Conservation (phyloP, 2,113 vertebrate genomes). For the Chinchilla lanigera region DNA sequence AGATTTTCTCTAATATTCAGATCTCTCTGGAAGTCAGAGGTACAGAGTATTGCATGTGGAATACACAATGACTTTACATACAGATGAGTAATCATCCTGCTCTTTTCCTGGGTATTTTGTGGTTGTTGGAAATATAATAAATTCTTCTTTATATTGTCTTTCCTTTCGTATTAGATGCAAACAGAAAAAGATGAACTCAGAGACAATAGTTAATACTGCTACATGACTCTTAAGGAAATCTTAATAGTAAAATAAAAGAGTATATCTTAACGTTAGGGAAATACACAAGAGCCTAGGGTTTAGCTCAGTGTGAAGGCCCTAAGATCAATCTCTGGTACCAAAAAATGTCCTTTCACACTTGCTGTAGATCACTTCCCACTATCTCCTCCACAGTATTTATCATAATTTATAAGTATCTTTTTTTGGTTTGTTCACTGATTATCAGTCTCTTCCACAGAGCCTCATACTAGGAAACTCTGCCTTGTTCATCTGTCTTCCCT, state of each 20-base stretch:
- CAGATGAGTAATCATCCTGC: background rate
- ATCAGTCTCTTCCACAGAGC: background rate
- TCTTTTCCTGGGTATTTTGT: background rate
- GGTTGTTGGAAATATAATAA: background rate
- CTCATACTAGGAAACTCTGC: background rate
- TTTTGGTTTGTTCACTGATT: background rate
- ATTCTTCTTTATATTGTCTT: background rate
- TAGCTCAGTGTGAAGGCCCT: background rate
- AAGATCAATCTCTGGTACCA: background rate
- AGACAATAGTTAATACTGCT: background rate
- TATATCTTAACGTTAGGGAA: background rate
- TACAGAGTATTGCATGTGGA: background rate
- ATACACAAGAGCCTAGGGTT: background rate
- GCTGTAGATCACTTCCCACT: background rate
- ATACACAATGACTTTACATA: background rate
- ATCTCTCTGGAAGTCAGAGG: background rate
- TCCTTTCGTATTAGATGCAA: background rate
- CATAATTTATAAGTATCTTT: background rate
- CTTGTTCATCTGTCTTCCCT: background rate
- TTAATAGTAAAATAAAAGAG: background rate
- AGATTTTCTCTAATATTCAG: background rate
- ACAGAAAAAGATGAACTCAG: background rate
- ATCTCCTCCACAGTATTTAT: background rate
- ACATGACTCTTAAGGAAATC: background rate
- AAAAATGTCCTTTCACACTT: background rate